Conservation (phyloP, 2,113 vertebrate species). For the Callorhinus ursinus region DNA sequence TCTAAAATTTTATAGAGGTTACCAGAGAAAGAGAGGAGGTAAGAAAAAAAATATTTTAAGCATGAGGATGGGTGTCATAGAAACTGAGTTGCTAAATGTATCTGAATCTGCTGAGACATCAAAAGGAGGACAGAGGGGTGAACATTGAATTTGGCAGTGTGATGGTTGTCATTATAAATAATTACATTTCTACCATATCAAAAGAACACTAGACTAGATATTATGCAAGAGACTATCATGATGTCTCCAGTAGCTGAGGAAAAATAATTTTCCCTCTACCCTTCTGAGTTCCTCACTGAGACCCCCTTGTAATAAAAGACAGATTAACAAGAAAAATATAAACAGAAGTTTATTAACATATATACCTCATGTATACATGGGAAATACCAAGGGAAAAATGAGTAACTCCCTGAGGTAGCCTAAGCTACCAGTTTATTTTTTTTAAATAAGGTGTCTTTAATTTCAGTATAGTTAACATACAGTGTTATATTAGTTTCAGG, state of each 20-base stretch:
- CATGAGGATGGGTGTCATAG: not conserved
- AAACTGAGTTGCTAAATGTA: not conserved
- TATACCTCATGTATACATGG: not conserved
- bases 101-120: not conserved
- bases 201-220: not conserved
- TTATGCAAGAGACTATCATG: not conserved
- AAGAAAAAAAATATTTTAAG: not conserved
- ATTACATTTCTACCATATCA: not conserved
- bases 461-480: not conserved
- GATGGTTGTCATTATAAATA: constrained; percentile 13
- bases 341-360: not conserved
- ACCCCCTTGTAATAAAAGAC: not conserved
- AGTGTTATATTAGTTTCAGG: not conserved
- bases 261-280: not conserved
- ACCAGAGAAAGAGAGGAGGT: not conserved
- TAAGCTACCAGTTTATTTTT: not conserved
- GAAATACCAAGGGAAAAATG: not conserved
- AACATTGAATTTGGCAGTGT: not conserved
- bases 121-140: not conserved
- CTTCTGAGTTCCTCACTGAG: not conserved
- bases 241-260: not conserved
- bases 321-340: not conserved
- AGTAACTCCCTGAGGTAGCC: not conserved
- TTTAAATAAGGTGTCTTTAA: not conserved
- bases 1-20: not conserved